Evolutionary conservation across 2,888 invertebrate genomes (phyloP).

Genomic region (Drosophila mayaguana): DNA sequence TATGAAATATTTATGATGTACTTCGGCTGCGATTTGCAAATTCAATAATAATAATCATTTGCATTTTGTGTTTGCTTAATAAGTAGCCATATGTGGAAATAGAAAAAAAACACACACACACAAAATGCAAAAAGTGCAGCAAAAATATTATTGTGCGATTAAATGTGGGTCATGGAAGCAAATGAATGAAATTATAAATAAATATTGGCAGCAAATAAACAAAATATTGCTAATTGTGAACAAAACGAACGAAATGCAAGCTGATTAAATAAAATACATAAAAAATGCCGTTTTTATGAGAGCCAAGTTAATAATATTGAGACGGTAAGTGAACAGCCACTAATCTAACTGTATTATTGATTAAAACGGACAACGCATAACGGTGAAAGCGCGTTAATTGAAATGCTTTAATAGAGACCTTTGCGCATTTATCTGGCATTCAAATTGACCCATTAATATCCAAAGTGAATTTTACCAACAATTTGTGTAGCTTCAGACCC

Average conservation of each 20-base stretch:
- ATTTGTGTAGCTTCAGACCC: neutral
- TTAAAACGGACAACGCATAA: conserved; percentile 8
- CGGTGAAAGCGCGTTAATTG: neutral
- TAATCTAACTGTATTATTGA: neutral
- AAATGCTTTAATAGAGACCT: neutral
- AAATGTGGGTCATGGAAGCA: conserved; percentile 27
- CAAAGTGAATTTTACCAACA: conserved; percentile 11
- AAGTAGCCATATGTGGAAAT: conserved; percentile 34
- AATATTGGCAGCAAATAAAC: conserved; percentile 18
- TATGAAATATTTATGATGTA: conserved; percentile 58
- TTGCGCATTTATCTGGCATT: conserved; percentile 5
- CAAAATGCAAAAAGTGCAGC: conserved; percentile 11
- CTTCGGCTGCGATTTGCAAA: conserved; percentile 27
- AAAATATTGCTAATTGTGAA: conserved; percentile 44
- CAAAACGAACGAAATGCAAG: conserved; percentile 35
- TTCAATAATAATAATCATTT: conserved; percentile 34
- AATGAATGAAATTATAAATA: conserved; percentile 36
- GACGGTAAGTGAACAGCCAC: neutral
- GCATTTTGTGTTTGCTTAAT: conserved; percentile 48
- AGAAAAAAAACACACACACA: neutral
- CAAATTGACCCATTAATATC: conserved; percentile 48
- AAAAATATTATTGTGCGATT: conserved; percentile 18
- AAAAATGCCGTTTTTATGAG: conserved; percentile 7
- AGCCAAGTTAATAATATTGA: neutral
- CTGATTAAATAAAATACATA: conserved; percentile 46